Evolutionary conservation across 2,888 invertebrate species (phyloP).

Genomic region (Scaptodrosophila latifasciaeformis): DNA sequence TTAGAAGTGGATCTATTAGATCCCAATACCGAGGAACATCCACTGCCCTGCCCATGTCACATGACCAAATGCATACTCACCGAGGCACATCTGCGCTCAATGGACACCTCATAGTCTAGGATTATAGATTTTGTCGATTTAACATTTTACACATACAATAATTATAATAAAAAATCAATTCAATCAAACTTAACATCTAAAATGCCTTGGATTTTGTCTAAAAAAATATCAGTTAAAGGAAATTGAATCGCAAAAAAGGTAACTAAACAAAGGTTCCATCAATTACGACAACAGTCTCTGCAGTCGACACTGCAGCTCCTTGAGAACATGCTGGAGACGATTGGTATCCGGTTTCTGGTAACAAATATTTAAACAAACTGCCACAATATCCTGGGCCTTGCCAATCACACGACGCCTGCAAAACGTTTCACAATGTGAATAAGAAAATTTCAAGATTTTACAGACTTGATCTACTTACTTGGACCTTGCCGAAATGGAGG

Average conservation of each 20-base stretch:
- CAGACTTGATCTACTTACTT: constrained; percentile 54
- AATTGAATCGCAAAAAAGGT: too few relatives aligned
- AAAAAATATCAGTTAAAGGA: too few relatives aligned
- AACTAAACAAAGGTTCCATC: too few relatives aligned
- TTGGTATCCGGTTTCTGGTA: constrained; percentile 84
- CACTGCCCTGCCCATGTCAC: constrained; percentile 85
- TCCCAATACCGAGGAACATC: constrained; percentile 82
- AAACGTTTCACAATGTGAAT: not conserved
- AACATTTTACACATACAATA: not conserved
- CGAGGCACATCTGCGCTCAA: constrained; percentile 74
- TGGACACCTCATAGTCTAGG: constrained; percentile 38
- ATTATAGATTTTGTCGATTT: not conserved
- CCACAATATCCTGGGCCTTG: constrained; percentile 84
- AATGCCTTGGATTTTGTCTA: not conserved
- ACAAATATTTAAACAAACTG: constrained; percentile 83
- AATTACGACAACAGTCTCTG: constrained; percentile 57
- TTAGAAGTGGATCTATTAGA: constrained; percentile 83
- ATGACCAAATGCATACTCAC: constrained; percentile 87
- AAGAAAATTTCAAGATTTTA: not conserved
- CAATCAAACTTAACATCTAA: constrained; percentile 59
- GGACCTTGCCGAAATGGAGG: constrained; percentile 76
- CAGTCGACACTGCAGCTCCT: constrained; percentile 74
- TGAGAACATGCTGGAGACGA: constrained; percentile 77
- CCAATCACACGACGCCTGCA: constrained; percentile 81
- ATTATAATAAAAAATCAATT: constrained; percentile 24